Evolutionary conservation across 2,113 vertebrate genomes (phyloP).

Genomic region (Tragulus kanchil): DNA sequence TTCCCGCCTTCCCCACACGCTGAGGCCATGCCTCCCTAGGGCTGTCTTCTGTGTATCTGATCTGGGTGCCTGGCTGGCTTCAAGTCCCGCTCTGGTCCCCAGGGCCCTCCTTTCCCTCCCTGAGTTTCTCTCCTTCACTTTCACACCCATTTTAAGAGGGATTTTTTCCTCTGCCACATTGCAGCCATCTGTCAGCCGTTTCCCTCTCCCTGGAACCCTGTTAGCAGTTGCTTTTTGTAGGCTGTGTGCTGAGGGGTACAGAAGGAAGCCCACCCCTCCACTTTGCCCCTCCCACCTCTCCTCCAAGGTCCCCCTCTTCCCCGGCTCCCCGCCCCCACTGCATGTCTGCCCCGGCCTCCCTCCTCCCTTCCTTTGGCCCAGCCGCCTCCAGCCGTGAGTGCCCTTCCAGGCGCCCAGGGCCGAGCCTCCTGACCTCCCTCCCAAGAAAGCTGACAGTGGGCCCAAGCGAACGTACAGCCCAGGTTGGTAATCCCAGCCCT

Average conservation of each 20-base stretch:
- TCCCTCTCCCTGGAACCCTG: neutral
- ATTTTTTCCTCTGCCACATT: conserved; percentile 72
- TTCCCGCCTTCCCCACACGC: neutral
- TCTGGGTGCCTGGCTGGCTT: neutral
- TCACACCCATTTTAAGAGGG: conserved; percentile 62
- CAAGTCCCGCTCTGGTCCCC: too few species aligned
- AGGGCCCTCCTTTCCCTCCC: neutral
- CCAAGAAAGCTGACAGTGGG: conserved; percentile 20
- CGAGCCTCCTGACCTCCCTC: neutral
- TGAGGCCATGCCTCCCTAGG: neutral
- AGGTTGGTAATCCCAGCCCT: conserved; percentile 55
- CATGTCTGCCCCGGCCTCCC: accelerated
- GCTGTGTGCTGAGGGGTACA: neutral
- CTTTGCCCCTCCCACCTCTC: neutral
- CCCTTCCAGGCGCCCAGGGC: neutral
- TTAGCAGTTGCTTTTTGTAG: neutral
- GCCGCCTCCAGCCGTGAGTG: neutral
- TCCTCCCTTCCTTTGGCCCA: neutral
- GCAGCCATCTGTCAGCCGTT: conserved; percentile 76
- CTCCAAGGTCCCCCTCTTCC: neutral
- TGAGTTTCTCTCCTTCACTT: neutral
- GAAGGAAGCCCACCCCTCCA: neutral
- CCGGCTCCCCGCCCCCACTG: accelerated
- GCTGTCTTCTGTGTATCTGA: too few species aligned
- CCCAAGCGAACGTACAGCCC: conserved; percentile 37